Conservation (phyloP, 1,140 invertebrate genomes). For the Drosophila suzukii region DNA sequence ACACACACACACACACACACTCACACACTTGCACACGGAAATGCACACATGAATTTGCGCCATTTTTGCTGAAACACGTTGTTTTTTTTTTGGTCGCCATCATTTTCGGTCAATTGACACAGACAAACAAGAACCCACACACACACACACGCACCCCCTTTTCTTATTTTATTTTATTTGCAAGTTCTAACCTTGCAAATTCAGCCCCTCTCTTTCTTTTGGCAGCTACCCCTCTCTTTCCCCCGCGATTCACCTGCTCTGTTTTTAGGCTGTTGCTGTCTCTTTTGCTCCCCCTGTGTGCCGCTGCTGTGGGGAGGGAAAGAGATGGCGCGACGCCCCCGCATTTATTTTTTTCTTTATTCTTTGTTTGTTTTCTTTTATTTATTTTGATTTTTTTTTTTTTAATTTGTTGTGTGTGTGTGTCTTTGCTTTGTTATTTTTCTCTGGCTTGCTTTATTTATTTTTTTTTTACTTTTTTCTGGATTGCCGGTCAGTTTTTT, state of each 20-base stretch:
- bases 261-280: conserved; percentile 47
- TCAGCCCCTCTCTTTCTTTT: neutral
- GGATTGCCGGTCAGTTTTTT: conserved; percentile 59
- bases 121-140: conserved; percentile 40
- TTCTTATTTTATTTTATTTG: conserved; percentile 16
- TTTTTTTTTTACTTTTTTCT: conserved; percentile 39
- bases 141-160: conserved; percentile 11
- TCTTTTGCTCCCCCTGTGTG: conserved; percentile 30
- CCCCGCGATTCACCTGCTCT: conserved; percentile 30
- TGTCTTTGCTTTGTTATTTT: conserved; percentile 56
- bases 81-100: conserved; percentile 59
- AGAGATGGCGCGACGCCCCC: conserved; percentile 64
- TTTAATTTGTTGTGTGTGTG: conserved; percentile 25
- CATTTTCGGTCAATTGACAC: conserved; percentile 78
- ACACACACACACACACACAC: conserved; percentile 34
- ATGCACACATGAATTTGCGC: conserved; percentile 42
- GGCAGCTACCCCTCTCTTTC: neutral
- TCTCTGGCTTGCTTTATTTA: conserved; percentile 49
- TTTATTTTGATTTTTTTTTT: conserved; percentile 11
- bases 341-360: conserved; percentile 31
- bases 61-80: conserved; percentile 62
- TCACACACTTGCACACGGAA: conserved; percentile 19
- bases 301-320: conserved; percentile 17
- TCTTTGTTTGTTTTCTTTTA: conserved; percentile 20
- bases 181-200: conserved; percentile 42